Evolutionary conservation across 2,113 vertebrate species (phyloP).

Genomic region (Oryzias curvinotus): DNA sequence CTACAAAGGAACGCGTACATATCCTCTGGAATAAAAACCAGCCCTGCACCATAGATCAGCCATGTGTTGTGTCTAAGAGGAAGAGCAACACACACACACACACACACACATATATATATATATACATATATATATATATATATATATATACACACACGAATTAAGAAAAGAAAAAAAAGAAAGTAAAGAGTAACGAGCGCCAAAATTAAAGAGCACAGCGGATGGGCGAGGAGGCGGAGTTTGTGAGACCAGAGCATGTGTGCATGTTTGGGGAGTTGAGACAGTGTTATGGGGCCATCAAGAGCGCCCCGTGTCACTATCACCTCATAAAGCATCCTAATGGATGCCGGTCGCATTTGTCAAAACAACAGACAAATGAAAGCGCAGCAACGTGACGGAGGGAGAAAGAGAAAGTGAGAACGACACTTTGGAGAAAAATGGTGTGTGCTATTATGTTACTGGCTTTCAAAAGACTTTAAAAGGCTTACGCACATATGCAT

Average conservation of each 20-base stretch:
- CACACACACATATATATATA: too few species aligned
- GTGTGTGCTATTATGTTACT: slow-evolving; percentile 66
- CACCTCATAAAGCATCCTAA: slow-evolving; percentile 78
- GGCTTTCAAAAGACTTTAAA: slow-evolving; percentile 58
- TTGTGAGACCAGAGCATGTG: slow-evolving; percentile 28
- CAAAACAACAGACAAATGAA: slow-evolving; percentile 63
- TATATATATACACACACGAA: fast-evolving
- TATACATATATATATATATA: too few species aligned
- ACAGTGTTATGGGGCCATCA: slow-evolving; percentile 47
- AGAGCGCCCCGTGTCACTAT: slow-evolving; percentile 63
- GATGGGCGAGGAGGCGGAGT: slow-evolving; percentile 40
- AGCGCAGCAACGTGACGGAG: slow-evolving; percentile 34
- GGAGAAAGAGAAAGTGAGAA: slow-evolving; percentile 64
- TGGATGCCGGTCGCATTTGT: slow-evolving; percentile 68
- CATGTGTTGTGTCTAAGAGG: slow-evolving; percentile 33
- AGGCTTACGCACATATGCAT: slow-evolving; percentile 54
- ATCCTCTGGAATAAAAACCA: slow-evolving; percentile 70
- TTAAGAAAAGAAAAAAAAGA: slow-evolving; percentile 20
- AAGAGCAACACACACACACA: slow-evolving; percentile 1
- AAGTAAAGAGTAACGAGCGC: slow-evolving; percentile 68
- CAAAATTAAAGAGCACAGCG: slow-evolving; percentile 63
- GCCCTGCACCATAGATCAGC: slow-evolving; percentile 66
- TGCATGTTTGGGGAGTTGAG: slow-evolving; percentile 46
- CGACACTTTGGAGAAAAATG: slow-evolving; percentile 64
- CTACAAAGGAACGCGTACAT: slow-evolving; percentile 69